phyloP scores from a whole-genome alignment of 2,888 invertebrate species.

The Yponomeuta malinellus region DNA sequence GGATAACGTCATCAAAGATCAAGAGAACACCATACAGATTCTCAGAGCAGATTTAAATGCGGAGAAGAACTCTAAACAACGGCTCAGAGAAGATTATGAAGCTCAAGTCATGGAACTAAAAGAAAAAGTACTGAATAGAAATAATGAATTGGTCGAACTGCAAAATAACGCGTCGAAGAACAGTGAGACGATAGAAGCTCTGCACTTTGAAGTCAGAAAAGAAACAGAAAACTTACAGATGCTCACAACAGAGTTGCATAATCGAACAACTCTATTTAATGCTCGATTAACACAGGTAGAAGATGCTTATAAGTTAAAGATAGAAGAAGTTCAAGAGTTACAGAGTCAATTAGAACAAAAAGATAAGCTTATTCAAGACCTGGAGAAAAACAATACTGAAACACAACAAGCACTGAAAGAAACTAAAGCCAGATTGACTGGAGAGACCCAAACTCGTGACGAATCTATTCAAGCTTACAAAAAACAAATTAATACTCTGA shows the following conservation, averaged over 20 bases:
- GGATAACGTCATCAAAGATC: slow-evolving; percentile 37
- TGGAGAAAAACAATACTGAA: background rate
- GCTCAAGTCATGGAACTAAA: slow-evolving; percentile 55
- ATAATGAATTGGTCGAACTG: slow-evolving; percentile 58
- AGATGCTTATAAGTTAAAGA: background rate
- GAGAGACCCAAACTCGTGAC: background rate
- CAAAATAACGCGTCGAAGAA: slow-evolving; percentile 54
- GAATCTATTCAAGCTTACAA: background rate
- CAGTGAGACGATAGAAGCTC: slow-evolving; percentile 48
- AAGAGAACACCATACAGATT: slow-evolving; percentile 19
- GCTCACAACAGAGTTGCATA: background rate
- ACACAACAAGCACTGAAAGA: background rate
- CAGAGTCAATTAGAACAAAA: background rate
- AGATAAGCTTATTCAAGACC: background rate
- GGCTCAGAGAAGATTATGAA: slow-evolving; percentile 52
- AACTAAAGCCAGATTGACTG: background rate
- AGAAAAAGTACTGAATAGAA: slow-evolving; percentile 57
- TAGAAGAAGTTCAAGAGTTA: background rate
- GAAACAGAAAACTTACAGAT: slow-evolving; percentile 35
- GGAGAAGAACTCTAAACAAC: slow-evolving; percentile 45
- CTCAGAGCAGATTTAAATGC: slow-evolving; percentile 42
- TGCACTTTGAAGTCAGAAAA: slow-evolving; percentile 43
- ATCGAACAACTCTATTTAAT: background rate
- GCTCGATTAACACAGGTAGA: background rate
- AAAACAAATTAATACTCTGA: background rate